Percentiles rank a stretch among this genome's conserved stretches.
phyloP scores from a whole-genome alignment of 1,140 invertebrate genomes.

The Diprion similis region DNA sequence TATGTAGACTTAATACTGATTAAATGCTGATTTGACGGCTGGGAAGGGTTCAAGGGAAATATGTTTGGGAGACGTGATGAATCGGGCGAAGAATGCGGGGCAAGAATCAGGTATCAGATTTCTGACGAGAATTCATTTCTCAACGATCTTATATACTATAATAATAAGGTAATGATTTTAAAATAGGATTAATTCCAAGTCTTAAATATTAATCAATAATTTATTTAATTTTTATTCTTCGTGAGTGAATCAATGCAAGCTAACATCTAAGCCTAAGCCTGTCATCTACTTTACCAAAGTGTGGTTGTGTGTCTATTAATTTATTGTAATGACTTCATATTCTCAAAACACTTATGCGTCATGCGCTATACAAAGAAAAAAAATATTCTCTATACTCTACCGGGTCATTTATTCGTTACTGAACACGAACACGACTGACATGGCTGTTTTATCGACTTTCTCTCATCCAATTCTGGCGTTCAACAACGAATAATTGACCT shows the following conservation, averaged over 20 bases:
- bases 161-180: not conserved
- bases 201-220: constrained; percentile 8
- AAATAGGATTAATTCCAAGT: constrained; percentile 5
- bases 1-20: not conserved
- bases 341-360: no score
- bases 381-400: no score
- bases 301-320: not conserved
- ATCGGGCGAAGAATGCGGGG: not conserved
- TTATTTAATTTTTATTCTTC: constrained; percentile 4
- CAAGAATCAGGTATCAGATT: not conserved
- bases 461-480: no score
- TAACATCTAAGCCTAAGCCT: not conserved
- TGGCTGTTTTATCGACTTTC: no score
- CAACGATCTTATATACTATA: not conserved
- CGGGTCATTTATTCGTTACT: no score
- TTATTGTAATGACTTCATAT: no score
- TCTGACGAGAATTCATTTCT: not conserved
- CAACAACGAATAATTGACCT: no score
- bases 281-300: not conserved
- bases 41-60: not conserved
- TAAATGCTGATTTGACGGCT: not conserved
- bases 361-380: no score
- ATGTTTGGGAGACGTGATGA: not conserved
- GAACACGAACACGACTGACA: no score
- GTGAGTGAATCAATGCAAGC: constrained; percentile 1